phyloP scores from a whole-genome alignment of 2,113 vertebrate species.

The Oreochromis aureus region DNA sequence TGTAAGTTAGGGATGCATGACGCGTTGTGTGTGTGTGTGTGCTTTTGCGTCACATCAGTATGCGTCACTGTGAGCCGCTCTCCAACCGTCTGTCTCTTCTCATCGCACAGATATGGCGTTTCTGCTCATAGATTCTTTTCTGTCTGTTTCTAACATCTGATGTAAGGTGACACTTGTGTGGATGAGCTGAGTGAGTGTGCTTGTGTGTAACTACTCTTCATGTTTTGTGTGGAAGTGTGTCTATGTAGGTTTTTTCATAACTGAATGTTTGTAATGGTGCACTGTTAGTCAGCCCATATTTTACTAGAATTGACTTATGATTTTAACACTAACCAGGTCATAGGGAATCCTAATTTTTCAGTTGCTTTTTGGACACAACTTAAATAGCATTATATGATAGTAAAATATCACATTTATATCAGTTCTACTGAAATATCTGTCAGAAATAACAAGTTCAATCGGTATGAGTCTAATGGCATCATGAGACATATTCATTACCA shows the following conservation, averaged over 20 bases:
- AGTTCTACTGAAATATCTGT: neutral
- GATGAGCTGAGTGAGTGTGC: neutral
- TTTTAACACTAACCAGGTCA: neutral
- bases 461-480: neutral
- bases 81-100: constrained; percentile 18
- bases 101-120: neutral
- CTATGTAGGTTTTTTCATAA: neutral
- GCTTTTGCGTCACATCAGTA: neutral
- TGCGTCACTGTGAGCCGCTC: neutral
- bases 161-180: neutral
- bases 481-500: neutral
- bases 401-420: neutral
- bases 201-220: neutral
- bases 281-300: neutral
- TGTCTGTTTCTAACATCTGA: constrained; percentile 11
- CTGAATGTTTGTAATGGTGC: neutral
- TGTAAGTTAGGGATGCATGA: neutral
- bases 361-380: neutral
- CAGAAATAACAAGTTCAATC: neutral
- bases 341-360: neutral
- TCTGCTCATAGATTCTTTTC: constrained; percentile 3
- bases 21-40: neutral
- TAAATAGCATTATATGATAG: neutral
- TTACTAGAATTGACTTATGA: neutral
- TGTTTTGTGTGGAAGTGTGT: neutral